Evolutionary conservation across 1,140 invertebrate genomes (phyloP).

Genomic region (Drosophila simulans): DNA sequence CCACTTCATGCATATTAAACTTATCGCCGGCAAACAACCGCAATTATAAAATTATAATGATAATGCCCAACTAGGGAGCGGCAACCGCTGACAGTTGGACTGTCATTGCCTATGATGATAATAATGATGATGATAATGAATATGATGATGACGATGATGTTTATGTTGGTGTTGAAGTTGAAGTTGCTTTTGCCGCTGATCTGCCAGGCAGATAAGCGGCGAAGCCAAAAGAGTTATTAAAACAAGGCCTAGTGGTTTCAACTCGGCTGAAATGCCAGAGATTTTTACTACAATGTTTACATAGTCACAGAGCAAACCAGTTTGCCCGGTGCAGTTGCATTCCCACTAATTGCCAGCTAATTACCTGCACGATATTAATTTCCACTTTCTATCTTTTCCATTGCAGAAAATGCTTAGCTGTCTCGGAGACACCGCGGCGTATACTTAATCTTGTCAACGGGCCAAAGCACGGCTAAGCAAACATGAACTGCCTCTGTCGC

Average conservation of each 20-base stretch:
- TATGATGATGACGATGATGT: conserved; percentile 11
- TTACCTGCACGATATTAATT: conserved; percentile 72
- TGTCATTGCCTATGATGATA: conserved; percentile 61
- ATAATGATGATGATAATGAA: conserved; percentile 25
- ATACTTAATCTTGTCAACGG: conserved; percentile 51
- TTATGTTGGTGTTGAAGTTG: conserved; percentile 31
- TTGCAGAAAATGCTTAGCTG: conserved; percentile 66
- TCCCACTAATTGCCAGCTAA: conserved; percentile 69
- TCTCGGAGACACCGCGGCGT: conserved; percentile 30
- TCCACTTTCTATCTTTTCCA: conserved; percentile 64
- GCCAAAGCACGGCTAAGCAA: conserved; percentile 26
- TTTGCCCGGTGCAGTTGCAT: conserved; percentile 49
- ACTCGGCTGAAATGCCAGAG: conserved; percentile 33
- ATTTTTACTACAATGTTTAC: conserved; percentile 26
- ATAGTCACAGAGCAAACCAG: conserved; percentile 40
- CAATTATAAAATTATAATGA: conserved; percentile 84
- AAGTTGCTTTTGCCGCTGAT: conserved; percentile 48
- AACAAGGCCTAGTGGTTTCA: conserved; percentile 51
- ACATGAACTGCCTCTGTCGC: conserved; percentile 84
- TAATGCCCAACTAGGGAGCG: conserved; percentile 74
- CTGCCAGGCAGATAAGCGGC: conserved; percentile 62
- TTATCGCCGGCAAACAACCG: conserved; percentile 77
- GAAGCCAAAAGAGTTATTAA: conserved; percentile 75
- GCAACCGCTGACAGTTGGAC: conserved; percentile 74
- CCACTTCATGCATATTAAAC: conserved; percentile 74